A percentile compares a stretch with the other conserved stretches of the same genome.
phyloP scores from a whole-genome alignment of 2,797 vertebrate species.

The Syngnathus acus region DNA sequence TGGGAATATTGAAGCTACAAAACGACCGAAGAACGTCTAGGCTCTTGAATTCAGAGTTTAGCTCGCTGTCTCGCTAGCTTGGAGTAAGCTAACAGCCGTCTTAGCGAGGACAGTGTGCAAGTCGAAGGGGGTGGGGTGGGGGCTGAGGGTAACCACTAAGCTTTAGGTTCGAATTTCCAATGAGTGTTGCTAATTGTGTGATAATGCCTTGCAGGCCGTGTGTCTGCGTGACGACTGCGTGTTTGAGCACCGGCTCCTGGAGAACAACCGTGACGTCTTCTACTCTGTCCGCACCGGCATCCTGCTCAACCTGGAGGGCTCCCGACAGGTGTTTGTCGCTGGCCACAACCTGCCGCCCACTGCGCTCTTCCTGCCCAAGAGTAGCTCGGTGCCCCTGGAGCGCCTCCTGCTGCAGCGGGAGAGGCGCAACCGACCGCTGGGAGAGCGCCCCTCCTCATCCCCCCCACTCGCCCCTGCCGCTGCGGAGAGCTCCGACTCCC shows the following conservation, averaged over 20 bases:
- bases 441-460: too few species aligned
- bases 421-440: constrained; percentile 71
- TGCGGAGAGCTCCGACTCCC: constrained; percentile 69
- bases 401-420: constrained; percentile 76
- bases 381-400: constrained; percentile 83
- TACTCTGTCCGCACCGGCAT: constrained; percentile 77
- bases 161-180: too few species aligned
- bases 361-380: constrained; percentile 84
- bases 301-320: constrained; percentile 82
- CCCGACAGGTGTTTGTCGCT: constrained; percentile 69
- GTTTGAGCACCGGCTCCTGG: constrained; percentile 83
- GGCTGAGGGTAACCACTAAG: too few species aligned
- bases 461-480: constrained; percentile 41
- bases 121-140: too few species aligned
- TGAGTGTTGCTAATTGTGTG: too few species aligned
- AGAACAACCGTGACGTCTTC: constrained; percentile 88
- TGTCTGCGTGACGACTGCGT: constrained; percentile 79
- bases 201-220: constrained; percentile 58
- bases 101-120: too few species aligned
- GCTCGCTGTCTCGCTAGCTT: too few species aligned
- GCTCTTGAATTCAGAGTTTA: too few species aligned
- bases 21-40: too few species aligned
- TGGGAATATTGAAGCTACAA: too few species aligned
- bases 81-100: too few species aligned
- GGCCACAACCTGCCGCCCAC: constrained; percentile 81